Percentiles rank a stretch among this genome's conserved stretches.
Evolutionary conservation across 2,797 vertebrate genomes (phyloP).

Genomic region (Phrynocephalus guinanensis): DNA sequence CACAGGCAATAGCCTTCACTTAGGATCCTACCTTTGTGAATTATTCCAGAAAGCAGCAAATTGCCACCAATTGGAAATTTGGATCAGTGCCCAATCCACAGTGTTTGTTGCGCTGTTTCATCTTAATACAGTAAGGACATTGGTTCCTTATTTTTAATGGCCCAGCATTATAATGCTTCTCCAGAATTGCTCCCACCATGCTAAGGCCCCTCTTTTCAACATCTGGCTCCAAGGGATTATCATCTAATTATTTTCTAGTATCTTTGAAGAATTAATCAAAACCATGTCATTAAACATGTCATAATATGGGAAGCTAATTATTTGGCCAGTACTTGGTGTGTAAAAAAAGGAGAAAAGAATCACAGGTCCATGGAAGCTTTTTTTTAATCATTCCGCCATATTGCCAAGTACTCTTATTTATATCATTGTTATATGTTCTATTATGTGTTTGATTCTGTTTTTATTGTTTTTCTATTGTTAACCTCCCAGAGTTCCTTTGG

Average conservation of each 20-base stretch:
- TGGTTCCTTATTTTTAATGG: not conserved
- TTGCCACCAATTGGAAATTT: not conserved
- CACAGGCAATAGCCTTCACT: not conserved
- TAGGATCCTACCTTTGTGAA: not conserved
- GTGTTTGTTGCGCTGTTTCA: not conserved
- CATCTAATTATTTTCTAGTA: not conserved
- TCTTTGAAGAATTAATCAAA: not conserved
- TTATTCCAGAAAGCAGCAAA: not conserved
- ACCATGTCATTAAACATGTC: not conserved
- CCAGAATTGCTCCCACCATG: not conserved
- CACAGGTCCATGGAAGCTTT: not conserved
- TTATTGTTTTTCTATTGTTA: no score
- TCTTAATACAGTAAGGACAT: no score
- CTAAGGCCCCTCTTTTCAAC: not conserved
- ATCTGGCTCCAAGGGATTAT: not conserved
- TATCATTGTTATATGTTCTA: no score
- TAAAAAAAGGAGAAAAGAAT: not conserved
- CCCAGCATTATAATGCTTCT: not conserved
- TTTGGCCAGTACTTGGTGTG: not conserved
- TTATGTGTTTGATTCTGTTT: no score
- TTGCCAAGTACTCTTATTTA: no score
- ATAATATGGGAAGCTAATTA: not conserved
- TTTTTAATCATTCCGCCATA: no score
- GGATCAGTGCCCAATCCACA: not conserved
- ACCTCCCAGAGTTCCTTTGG: no score